Conservation (phyloP, 2,797 vertebrate species). For the Epinephelus awoara region DNA sequence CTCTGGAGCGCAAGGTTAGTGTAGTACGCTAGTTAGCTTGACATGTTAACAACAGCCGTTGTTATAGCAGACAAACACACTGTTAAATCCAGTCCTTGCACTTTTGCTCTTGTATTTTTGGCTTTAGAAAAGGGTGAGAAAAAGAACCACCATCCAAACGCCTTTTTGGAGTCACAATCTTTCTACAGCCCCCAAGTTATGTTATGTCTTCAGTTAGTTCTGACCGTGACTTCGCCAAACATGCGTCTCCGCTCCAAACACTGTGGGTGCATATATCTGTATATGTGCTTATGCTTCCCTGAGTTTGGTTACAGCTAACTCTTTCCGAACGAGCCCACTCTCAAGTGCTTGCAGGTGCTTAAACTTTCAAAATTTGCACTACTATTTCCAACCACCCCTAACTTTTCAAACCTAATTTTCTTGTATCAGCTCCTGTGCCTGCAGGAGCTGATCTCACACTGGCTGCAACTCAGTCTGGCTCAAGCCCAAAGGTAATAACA, state of each 20-base stretch:
- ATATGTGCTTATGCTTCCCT: not conserved
- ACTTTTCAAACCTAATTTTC: constrained; percentile 39
- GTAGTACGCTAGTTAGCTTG: too few species aligned
- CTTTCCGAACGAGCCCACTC: constrained; percentile 11
- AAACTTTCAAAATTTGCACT: constrained; percentile 30
- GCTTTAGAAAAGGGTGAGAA: not conserved
- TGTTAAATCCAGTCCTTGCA: not conserved
- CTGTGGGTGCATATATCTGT: not conserved
- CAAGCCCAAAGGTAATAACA: constrained; percentile 59
- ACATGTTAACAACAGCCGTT: too few species aligned
- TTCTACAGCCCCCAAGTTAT: not conserved
- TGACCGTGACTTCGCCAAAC: constrained; percentile 7
- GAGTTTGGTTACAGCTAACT: constrained; percentile 15
- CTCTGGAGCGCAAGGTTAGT: too few species aligned
- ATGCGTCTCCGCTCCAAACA: not conserved
- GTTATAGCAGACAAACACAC: not conserved
- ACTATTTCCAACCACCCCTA: constrained; percentile 40
- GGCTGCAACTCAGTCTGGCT: constrained; percentile 63
- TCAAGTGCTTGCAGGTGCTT: not conserved
- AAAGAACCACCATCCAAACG: too few species aligned
- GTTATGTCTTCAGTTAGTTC: not conserved
- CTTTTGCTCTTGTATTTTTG: constrained; percentile 1
- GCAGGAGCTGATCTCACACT: constrained; percentile 42
- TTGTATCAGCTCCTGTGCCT: constrained; percentile 36
- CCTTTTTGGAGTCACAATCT: not conserved